phyloP scores from a whole-genome alignment of 2,113 vertebrate species.

The Corynorhinus townsendii region DNA sequence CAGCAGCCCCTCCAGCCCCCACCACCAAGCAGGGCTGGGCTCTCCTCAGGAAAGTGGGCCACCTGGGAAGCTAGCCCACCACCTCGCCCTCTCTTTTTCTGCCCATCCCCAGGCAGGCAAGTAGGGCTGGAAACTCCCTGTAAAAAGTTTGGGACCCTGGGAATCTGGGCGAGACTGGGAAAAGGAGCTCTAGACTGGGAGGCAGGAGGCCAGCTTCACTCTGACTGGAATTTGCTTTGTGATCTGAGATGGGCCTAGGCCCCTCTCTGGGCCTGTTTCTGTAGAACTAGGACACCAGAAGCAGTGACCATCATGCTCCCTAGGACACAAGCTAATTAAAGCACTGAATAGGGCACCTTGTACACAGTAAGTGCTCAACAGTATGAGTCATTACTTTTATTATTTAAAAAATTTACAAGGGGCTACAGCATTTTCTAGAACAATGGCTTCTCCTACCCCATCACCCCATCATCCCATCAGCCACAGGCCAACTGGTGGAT shows the following conservation, averaged over 20 bases:
- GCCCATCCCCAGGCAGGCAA: neutral
- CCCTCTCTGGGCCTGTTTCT: neutral
- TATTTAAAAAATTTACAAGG: neutral
- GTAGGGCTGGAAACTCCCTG: neutral
- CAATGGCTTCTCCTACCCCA: neutral
- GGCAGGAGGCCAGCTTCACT: neutral
- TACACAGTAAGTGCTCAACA: neutral
- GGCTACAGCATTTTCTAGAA: neutral
- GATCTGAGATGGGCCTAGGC: neutral
- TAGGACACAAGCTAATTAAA: neutral
- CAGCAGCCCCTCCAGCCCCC: constrained; percentile 58
- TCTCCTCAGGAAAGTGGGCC: constrained; percentile 46
- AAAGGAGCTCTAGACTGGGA: neutral
- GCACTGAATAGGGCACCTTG: neutral
- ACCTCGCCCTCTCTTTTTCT: neutral
- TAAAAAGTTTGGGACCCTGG: neutral
- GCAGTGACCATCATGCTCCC: neutral
- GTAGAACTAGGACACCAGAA: neutral
- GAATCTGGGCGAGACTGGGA: neutral
- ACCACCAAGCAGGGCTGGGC: neutral
- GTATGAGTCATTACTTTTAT: neutral
- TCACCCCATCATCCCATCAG: neutral
- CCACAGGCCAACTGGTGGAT: neutral
- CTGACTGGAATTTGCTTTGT: neutral
- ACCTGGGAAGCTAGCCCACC: constrained; percentile 15